Conservation (phyloP, 2,113 vertebrate species). For the Paramormyrops kingsleyae region DNA sequence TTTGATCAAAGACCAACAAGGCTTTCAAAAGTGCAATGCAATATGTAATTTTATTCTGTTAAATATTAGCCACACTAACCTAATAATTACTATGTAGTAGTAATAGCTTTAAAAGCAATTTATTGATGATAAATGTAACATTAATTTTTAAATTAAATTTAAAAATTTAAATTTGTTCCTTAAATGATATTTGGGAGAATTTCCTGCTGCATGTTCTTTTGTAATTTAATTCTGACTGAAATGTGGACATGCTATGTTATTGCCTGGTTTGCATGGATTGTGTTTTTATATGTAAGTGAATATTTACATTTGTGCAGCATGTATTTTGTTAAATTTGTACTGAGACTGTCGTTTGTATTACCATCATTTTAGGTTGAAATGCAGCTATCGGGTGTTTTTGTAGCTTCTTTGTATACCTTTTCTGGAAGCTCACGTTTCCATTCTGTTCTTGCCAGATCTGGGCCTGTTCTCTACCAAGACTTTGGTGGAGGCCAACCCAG, state of each 20-base stretch:
- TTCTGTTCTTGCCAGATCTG: slow-evolving; percentile 63
- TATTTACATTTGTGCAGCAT: background rate
- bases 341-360: background rate
- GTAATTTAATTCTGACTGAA: background rate
- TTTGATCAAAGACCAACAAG: background rate
- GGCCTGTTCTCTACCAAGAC: slow-evolving; percentile 98
- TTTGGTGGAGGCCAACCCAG: slow-evolving; percentile 93
- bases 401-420: background rate
- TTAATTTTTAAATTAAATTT: background rate
- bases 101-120: background rate
- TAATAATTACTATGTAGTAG: background rate
- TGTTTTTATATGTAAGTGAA: background rate
- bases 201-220: background rate
- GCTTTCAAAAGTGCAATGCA: background rate
- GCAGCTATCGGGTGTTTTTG: background rate
- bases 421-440: background rate
- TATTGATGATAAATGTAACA: background rate
- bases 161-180: background rate
- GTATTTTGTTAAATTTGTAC: background rate
- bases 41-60: background rate
- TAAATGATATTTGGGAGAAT: background rate
- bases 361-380: background rate
- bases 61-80: background rate
- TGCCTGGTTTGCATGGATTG: background rate
- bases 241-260: background rate